Evolutionary conservation across 1,140 invertebrate species (phyloP), one percentile per base, ranked within the genome.

Genomic region (Drosophila bocqueti): DNA sequence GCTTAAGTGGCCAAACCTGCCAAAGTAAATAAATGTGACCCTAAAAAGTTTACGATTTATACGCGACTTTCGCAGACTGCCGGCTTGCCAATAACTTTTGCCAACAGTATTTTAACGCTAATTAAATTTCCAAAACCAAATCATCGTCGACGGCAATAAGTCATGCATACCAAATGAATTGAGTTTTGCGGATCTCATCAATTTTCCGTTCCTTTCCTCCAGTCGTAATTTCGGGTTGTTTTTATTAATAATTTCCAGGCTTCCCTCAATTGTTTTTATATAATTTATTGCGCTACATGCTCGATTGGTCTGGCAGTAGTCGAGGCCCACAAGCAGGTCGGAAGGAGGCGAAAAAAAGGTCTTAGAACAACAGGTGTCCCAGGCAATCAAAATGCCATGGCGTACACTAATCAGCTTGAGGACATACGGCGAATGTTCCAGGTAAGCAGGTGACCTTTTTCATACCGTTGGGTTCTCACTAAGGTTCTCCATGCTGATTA

Each of bases 161-260:
- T 89, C 83, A 81, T 63, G 84, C 83, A 80, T 89, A 89, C 72
- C 55, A 83, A 89, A 78, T 84, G 72, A 83, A 83, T 78, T 66
- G 69, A 29, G 50, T 69, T 69, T 40, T 59, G 34, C 38, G 66
- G 58, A 47, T 62, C 36, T 43, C 69, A 58, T 69, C 40, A 49
- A 40, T 49, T 52, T 42, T 34, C 64, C 43, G 16, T 42, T 31
- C 34, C 34, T 21, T 31, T 9, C 29, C 11, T 40, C 21, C 42
- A 34, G 34, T 13, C 26, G 34, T 60, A 55, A 43, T 40, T 61
- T 55, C 26, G 29, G 54, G 46, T 79, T 79, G 47, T 80, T 65
- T 64, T 66, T 49, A 36, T 73, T 74, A 60, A 74, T 74, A 74
- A 74, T 74, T 74, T 61, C 38, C 55, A 11, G 36, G 38, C 55